Conservation (phyloP, 2,797 vertebrate genomes). For the Dallia pectoralis region DNA sequence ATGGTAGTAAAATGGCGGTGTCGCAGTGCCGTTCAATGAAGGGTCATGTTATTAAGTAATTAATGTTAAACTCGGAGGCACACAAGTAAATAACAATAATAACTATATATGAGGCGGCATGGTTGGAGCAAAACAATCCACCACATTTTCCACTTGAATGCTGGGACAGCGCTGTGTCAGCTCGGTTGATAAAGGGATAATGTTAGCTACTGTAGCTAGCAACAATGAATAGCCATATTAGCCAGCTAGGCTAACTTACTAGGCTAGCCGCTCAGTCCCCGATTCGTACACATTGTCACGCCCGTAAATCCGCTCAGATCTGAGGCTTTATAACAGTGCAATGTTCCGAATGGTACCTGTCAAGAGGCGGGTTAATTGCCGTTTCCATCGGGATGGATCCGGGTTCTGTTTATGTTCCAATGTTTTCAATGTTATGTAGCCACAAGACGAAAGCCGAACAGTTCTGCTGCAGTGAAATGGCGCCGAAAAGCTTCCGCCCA, state of each 20-base stretch:
- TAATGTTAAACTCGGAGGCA: neutral
- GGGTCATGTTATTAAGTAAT: neutral
- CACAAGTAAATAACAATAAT: neutral
- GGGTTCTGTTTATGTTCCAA: constrained; percentile 30
- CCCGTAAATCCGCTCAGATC: constrained; percentile 1
- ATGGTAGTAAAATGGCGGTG: constrained; percentile 34
- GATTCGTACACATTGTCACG: neutral
- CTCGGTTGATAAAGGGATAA: too few relatives aligned
- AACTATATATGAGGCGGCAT: too few relatives aligned
- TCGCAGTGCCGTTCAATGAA: constrained; percentile 25
- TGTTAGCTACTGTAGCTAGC: neutral
- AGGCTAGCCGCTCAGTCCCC: neutral
- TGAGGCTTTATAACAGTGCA: constrained; percentile 48
- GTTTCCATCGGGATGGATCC: constrained; percentile 73
- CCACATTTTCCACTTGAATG: neutral
- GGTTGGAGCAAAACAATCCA: neutral
- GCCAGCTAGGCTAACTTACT: constrained; percentile 31
- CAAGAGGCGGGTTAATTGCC: constrained; percentile 75
- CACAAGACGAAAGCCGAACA: constrained; percentile 32
- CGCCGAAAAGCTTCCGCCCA: constrained; percentile 82
- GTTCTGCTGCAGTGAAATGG: constrained; percentile 88
- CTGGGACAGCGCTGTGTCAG: too few relatives aligned
- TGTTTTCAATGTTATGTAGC: constrained; percentile 36
- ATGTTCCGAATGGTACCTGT: constrained; percentile 70
- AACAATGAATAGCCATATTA: neutral